Percentiles rank a stretch among this genome's conserved stretches.
phyloP scores from a whole-genome alignment of 1,140 invertebrate species.

The Leptestheria dahalacensis region DNA sequence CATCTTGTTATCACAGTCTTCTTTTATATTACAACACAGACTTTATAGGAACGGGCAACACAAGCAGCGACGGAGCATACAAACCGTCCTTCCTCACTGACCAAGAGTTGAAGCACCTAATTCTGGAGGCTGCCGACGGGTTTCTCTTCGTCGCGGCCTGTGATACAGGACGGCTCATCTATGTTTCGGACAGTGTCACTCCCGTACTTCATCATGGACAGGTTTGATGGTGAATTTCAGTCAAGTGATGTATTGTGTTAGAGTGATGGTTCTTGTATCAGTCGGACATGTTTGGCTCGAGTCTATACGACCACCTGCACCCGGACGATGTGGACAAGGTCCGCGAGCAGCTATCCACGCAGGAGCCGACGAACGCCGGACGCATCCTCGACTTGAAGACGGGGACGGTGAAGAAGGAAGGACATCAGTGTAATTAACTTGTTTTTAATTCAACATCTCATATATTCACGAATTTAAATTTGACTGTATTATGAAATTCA shows the following conservation, averaged over 20 bases:
- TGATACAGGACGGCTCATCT: conserved; percentile 91
- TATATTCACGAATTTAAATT: background rate
- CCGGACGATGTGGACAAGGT: conserved; percentile 97
- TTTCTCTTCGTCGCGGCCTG: conserved; percentile 98
- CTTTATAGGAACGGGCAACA: conserved; percentile 74
- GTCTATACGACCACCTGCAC: conserved; percentile 90
- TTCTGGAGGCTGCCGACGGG: conserved; percentile 96
- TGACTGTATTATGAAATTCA: conserved; percentile 17
- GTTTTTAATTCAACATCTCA: background rate
- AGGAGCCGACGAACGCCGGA: conserved; percentile 89
- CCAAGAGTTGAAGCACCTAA: conserved; percentile 96
- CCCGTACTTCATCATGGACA: conserved; percentile 93
- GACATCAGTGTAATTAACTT: conserved; percentile 71
- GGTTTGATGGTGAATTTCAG: conserved; percentile 29
- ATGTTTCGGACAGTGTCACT: conserved; percentile 95
- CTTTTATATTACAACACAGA: background rate
- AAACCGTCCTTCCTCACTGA: conserved; percentile 98
- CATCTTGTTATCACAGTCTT: background rate
- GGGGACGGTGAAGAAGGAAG: conserved; percentile 97
- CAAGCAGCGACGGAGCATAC: conserved; percentile 81
- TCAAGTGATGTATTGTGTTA: background rate
- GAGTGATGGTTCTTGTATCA: conserved; percentile 31
- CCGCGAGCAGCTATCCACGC: conserved; percentile 91
- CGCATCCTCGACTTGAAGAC: conserved; percentile 94
- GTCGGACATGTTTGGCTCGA: conserved; percentile 93